Conservation (phyloP, 2,113 vertebrate genomes). For the Myotis brandtii region DNA sequence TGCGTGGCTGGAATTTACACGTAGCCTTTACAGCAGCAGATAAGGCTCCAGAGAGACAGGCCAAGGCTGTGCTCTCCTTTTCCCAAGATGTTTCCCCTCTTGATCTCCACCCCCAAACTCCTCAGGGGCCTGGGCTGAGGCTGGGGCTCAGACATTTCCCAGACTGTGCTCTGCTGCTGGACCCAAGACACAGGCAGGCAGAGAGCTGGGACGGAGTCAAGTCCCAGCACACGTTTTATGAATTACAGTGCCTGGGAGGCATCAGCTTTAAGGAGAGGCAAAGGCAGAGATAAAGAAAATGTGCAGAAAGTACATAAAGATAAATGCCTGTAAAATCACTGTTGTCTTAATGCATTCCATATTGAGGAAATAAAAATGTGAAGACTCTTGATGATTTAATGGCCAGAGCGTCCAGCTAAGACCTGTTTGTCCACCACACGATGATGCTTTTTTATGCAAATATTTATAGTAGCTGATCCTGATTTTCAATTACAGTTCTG, state of each 20-base stretch:
- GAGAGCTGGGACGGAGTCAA: conserved; percentile 82
- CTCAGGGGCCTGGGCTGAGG: conserved; percentile 75
- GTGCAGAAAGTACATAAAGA: conserved; percentile 83
- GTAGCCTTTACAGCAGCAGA: conserved; percentile 29
- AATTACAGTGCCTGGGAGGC: conserved; percentile 79
- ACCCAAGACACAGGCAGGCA: conserved; percentile 70
- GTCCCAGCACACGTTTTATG: conserved; percentile 71
- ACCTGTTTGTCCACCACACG: conserved; percentile 62
- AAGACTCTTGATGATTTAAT: conserved; percentile 79
- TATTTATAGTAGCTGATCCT: conserved; percentile 60
- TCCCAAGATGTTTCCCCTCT: conserved; percentile 88
- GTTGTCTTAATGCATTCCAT: conserved; percentile 75
- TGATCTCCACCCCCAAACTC: conserved; percentile 83
- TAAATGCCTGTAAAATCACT: conserved; percentile 78
- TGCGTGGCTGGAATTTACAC: not conserved
- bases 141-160: conserved; percentile 84
- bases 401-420: conserved; percentile 60
- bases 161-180: conserved; percentile 88
- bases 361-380: conserved; percentile 80
- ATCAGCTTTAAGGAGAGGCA: conserved; percentile 76
- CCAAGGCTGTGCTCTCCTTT: conserved; percentile 88
- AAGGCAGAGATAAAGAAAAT: conserved; percentile 78
- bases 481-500: conserved; percentile 64
- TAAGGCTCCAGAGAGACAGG: conserved; percentile 60
- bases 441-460: conserved; percentile 73